Evolutionary conservation across 2,113 vertebrate species (phyloP).

Genomic region (Vimba vimba): DNA sequence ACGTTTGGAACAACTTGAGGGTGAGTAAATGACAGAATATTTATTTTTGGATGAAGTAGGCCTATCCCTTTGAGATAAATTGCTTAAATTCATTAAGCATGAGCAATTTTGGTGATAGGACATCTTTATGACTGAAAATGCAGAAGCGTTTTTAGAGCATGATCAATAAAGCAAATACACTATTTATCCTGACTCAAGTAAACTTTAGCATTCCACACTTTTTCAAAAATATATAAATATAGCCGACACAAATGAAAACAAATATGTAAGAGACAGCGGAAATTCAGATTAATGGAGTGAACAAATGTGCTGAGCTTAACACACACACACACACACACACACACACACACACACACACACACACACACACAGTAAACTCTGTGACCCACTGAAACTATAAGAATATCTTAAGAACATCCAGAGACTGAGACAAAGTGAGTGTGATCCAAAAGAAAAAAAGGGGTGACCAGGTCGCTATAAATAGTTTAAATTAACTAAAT

Average conservation of each 20-base stretch:
- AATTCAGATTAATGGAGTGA: background rate
- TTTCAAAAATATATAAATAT: background rate
- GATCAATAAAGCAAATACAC: background rate
- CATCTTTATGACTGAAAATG: background rate
- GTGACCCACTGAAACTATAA: background rate
- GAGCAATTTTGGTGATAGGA: background rate
- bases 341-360: conserved; percentile 16
- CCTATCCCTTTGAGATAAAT: background rate
- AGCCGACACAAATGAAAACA: background rate
- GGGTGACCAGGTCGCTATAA: background rate
- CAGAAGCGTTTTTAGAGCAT: background rate
- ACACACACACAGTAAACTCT: conserved; percentile 22
- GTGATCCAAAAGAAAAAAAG: background rate
- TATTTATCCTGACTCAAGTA: background rate
- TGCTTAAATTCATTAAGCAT: background rate
- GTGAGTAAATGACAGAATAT: too few species aligned
- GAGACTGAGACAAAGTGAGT: background rate
- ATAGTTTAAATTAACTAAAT: background rate
- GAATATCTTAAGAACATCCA: background rate
- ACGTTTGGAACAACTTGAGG: too few species aligned
- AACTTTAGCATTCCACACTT: background rate
- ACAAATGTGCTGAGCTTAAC: conserved; percentile 10
- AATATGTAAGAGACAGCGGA: background rate
- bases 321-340: conserved; percentile 40
- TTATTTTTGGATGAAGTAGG: too few species aligned